Evolutionary conservation across 2,797 vertebrate species (phyloP).

Genomic region (Lutra lutra): DNA sequence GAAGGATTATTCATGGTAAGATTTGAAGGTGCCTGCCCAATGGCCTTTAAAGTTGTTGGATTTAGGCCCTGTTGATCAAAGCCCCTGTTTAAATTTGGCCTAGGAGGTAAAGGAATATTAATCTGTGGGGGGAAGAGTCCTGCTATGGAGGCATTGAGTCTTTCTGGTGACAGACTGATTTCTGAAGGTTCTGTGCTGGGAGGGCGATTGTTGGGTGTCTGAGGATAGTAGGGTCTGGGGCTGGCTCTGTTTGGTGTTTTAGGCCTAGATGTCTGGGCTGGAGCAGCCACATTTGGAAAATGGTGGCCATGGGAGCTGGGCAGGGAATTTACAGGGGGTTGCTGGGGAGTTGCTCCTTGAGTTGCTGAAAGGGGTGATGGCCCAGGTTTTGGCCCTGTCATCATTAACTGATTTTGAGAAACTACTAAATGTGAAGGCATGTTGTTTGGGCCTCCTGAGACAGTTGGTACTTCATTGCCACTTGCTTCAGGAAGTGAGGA

Average conservation of each 20-base stretch:
- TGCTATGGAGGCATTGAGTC: conserved; percentile 98
- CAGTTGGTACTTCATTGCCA: conserved; percentile 89
- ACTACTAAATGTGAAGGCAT: conserved; percentile 93
- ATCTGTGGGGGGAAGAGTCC: conserved; percentile 99
- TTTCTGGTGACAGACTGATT: conserved; percentile 98
- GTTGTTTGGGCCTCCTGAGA: conserved; percentile 90
- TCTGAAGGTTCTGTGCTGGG: conserved; percentile 99
- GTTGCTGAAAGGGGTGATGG: conserved; percentile 91
- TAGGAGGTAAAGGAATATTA: conserved; percentile 98
- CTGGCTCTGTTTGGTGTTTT: conserved; percentile 99
- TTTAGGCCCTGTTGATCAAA: conserved; percentile 99
- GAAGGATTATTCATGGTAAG: conserved; percentile 90
- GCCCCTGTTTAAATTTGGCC: conserved; percentile 94
- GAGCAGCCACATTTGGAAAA: conserved; percentile 93
- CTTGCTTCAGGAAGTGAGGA: conserved; percentile 91
- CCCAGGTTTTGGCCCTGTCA: conserved; percentile 92
- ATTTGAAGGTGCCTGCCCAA: conserved; percentile 96
- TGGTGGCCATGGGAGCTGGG: conserved; percentile 91
- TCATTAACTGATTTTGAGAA: conserved; percentile 92
- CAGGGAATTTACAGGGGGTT: conserved; percentile 90
- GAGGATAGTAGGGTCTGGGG: conserved; percentile 97
- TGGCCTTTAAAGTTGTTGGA: conserved; percentile 98
- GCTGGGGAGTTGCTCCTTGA: conserved; percentile 95
- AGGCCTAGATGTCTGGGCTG: conserved; percentile 96
- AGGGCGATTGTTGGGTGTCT: conserved; percentile 98